Conservation (phyloP, 2,113 vertebrate genomes). For the Syngnathus typhle region DNA sequence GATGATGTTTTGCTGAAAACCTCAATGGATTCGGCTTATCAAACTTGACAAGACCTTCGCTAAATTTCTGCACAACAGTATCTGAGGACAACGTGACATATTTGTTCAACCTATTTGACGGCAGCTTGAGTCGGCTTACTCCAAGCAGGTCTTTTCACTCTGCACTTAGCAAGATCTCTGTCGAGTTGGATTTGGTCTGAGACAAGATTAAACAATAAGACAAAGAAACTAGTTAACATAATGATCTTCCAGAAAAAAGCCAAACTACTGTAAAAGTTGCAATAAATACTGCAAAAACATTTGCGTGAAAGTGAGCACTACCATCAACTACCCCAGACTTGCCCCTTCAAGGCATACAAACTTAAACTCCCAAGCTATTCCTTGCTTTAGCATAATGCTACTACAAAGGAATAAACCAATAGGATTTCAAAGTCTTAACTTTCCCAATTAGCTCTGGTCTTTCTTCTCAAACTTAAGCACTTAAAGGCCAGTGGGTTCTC, state of each 20-base stretch:
- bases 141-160: too few relatives aligned
- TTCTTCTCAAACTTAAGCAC: conserved; percentile 18
- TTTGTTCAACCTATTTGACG: too few relatives aligned
- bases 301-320: background rate
- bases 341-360: background rate
- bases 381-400: background rate
- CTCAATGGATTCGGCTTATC: background rate
- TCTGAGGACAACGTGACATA: too few relatives aligned
- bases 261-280: background rate
- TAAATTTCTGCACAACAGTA: conserved; percentile 1
- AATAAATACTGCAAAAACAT: background rate
- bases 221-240: background rate
- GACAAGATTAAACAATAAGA: too few relatives aligned
- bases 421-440: conserved; percentile 31
- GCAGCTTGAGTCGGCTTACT: too few relatives aligned
- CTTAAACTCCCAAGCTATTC: background rate
- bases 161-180: too few relatives aligned
- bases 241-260: background rate
- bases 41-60: conserved; percentile 2
- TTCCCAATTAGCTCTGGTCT: conserved; percentile 29
- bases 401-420: conserved; percentile 8
- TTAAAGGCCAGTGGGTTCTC: conserved; percentile 39
- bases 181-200: too few relatives aligned
- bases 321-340: background rate
- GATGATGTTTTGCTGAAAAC: conserved; percentile 9